Conservation (phyloP, 2,888 invertebrate genomes). For the Crossocerus cetratus region DNA sequence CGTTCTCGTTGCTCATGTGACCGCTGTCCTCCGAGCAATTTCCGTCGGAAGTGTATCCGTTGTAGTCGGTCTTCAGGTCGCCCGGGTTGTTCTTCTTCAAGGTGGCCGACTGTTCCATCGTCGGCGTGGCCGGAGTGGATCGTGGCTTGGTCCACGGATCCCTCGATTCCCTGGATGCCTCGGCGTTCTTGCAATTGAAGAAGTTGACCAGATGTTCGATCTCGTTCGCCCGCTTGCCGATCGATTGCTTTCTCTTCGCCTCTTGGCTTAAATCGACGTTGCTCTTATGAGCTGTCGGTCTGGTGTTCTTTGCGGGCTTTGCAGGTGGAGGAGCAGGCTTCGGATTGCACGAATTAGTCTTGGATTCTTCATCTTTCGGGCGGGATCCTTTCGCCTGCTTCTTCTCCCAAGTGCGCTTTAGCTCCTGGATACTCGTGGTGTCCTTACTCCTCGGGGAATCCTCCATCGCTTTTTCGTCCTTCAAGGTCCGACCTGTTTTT, state of each 20-base stretch:
- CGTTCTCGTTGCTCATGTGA: slow-evolving; percentile 87
- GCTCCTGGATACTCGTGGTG: slow-evolving; percentile 65
- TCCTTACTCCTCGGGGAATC: slow-evolving; percentile 47
- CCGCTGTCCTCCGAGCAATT: slow-evolving; percentile 87
- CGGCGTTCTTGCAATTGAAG: slow-evolving; percentile 73
- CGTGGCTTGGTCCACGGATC: slow-evolving; percentile 62
- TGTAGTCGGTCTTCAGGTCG: slow-evolving; percentile 52
- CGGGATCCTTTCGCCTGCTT: slow-evolving; percentile 56
- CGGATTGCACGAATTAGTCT: not conserved
- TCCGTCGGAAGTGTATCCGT: slow-evolving; percentile 81
- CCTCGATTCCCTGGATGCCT: slow-evolving; percentile 51
- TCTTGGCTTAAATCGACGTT: slow-evolving; percentile 13
- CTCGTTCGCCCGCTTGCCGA: slow-evolving; percentile 66
- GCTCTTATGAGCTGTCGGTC: not conserved
- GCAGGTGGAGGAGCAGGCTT: not conserved
- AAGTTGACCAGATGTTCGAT: slow-evolving; percentile 74
- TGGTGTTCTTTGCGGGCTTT: not conserved
- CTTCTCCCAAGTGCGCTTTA: slow-evolving; percentile 71
- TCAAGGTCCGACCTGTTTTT: not conserved
- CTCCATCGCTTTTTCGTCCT: slow-evolving; percentile 9
- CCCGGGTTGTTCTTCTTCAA: slow-evolving; percentile 59
- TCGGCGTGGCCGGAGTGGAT: slow-evolving; percentile 34
- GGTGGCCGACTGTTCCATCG: slow-evolving; percentile 47
- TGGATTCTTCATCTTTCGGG: not conserved
- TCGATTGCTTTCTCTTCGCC: slow-evolving; percentile 29